Evolutionary conservation across 1,140 invertebrate species (phyloP).

Genomic region (Teleopsis dalmanni): DNA sequence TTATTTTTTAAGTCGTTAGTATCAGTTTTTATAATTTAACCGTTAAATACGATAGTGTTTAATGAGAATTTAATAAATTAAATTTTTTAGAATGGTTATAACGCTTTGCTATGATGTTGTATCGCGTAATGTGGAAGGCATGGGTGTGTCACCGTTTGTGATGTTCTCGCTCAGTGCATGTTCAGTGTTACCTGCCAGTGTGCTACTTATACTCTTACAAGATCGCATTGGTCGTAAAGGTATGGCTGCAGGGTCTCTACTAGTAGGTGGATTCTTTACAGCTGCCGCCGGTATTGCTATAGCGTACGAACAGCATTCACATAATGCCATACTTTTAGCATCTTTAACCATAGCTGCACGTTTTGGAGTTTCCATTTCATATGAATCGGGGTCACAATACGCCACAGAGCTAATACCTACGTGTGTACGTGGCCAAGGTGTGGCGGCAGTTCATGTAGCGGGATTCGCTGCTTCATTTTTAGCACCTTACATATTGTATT

Average conservation of each 20-base stretch:
- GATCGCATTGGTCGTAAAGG: conserved; percentile 54
- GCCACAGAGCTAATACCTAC: conserved; percentile 62
- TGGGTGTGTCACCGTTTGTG: conserved; percentile 51
- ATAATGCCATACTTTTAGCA: conserved; percentile 43
- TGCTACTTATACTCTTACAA: conserved; percentile 50
- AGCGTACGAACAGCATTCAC: conserved; percentile 36
- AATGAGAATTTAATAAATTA: background rate
- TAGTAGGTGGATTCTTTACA: conserved; percentile 51
- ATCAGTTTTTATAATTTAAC: too few species aligned
- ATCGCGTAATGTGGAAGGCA: conserved; percentile 53
- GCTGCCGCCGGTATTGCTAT: conserved; percentile 40
- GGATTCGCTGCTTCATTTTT: conserved; percentile 52
- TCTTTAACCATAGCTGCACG: conserved; percentile 52
- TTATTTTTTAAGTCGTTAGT: conserved; percentile 54
- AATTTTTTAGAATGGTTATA: conserved; percentile 49
- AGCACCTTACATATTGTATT: conserved; percentile 49
- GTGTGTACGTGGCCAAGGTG: conserved; percentile 54
- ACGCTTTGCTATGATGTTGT: conserved; percentile 58
- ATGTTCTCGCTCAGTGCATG: conserved; percentile 52
- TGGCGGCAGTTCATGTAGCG: conserved; percentile 51
- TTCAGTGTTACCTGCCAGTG: conserved; percentile 53
- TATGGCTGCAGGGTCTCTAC: conserved; percentile 49
- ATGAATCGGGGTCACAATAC: conserved; percentile 57
- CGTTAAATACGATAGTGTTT: too few species aligned
- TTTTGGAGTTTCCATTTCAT: conserved; percentile 58